These are phyloP conservation scores for Trichomycterus rosablanca DNA, from an alignment of 2,113 vertebrate genomes.

Conservation along the genomic window DNA sequence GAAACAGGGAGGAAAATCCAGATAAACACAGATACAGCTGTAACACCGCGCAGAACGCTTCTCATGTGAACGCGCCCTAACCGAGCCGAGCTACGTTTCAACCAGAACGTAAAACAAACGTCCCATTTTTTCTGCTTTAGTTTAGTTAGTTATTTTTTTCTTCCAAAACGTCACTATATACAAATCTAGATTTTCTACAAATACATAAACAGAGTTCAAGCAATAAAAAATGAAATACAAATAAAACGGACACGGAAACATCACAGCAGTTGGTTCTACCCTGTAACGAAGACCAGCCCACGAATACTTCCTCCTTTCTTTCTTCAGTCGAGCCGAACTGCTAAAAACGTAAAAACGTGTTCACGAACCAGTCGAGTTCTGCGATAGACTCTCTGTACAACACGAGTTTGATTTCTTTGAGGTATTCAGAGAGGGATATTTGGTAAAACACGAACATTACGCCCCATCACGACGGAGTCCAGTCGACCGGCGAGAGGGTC, in stretches of 20 bases:
- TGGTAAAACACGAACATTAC: constrained; percentile 86
- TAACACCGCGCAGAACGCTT: too few species aligned
- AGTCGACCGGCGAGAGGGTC: constrained; percentile 55
- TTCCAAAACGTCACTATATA: constrained; percentile 84
- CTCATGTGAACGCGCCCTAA: too few species aligned
- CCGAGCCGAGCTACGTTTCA: too few species aligned
- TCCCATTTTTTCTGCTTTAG: constrained; percentile 55
- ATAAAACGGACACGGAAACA: constrained; percentile 77
- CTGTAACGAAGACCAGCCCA: constrained; percentile 91
- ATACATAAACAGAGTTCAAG: constrained; percentile 96
- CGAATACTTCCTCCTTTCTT: too few species aligned
- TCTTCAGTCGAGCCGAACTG: constrained; percentile 58
- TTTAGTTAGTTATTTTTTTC: constrained; percentile 47
- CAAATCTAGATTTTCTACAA: constrained; percentile 86
- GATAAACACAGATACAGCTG: too few species aligned
- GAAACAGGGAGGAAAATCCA: too few species aligned
- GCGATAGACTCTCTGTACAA: constrained; percentile 94
- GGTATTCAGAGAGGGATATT: constrained; percentile 95
- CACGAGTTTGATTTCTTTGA: constrained; percentile 96
- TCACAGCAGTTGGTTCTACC: constrained; percentile 94
- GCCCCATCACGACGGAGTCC: constrained; percentile 77
- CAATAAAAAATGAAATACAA: constrained; percentile 84
- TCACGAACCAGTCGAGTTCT: constrained; percentile 87
- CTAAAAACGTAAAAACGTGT: constrained; percentile 75
- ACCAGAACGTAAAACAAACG: constrained; percentile 83